Conservation (phyloP, 92 coral and sea anemone species). For the Meandrina meandrites region DNA sequence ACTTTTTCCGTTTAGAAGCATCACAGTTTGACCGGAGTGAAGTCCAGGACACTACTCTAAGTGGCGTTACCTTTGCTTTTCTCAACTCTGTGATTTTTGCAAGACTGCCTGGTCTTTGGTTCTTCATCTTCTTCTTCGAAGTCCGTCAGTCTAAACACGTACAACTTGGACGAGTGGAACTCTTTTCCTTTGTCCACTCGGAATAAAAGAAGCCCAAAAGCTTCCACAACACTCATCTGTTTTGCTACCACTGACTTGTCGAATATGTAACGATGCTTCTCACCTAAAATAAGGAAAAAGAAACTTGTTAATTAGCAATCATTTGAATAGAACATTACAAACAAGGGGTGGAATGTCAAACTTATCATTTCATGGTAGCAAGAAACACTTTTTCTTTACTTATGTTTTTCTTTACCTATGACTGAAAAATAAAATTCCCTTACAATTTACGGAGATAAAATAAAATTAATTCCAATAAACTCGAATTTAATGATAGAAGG, state of each 20-base stretch:
- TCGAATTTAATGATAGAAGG: too few species aligned
- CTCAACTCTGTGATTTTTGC: slow-evolving; percentile 81
- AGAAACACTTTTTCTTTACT: background rate
- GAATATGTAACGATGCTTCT: slow-evolving; percentile 73
- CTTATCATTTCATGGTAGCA: background rate
- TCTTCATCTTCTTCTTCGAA: slow-evolving; percentile 83
- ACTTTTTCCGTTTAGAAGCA: background rate
- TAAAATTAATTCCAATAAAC: too few species aligned
- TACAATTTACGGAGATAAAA: too few species aligned
- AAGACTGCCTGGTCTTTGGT: slow-evolving; percentile 63
- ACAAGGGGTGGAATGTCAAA: background rate
- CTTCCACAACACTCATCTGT: slow-evolving; percentile 83
- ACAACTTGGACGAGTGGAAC: slow-evolving; percentile 75
- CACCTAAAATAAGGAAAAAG: slow-evolving; percentile 45
- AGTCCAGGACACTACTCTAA: background rate
- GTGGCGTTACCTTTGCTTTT: slow-evolving; percentile 81
- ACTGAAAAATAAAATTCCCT: too few species aligned
- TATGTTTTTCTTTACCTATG: too few species aligned
- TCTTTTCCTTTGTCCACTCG: slow-evolving; percentile 97
- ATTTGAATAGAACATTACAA: background rate
- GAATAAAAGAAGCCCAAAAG: slow-evolving; percentile 79
- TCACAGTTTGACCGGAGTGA: too few species aligned
- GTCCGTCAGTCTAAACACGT: slow-evolving; percentile 82
- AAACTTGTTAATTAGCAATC: background rate
- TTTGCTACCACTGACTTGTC: slow-evolving; percentile 82